These are phyloP conservation scores for Mactra quadrangularis DNA, from an alignment of 1,140 invertebrate genomes.

Conservation along the genomic window DNA sequence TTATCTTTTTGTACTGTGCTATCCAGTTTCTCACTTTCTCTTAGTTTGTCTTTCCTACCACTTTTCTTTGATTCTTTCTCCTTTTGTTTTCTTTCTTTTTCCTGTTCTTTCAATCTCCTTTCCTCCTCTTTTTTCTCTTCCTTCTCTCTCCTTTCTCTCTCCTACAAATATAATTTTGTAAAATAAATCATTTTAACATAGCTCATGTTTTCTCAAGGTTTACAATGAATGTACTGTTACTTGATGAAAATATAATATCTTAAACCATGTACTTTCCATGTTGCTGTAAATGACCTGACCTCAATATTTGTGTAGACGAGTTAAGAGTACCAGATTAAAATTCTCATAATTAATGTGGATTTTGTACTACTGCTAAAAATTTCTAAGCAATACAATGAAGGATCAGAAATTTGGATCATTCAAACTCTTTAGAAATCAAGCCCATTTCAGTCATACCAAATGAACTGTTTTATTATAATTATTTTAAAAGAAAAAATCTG, in stretches of 20 bases:
- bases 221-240: neutral
- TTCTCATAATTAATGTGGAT: too few relatives aligned
- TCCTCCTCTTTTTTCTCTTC: constrained; percentile 34
- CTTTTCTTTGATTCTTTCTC: constrained; percentile 17
- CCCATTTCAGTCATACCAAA: too few relatives aligned
- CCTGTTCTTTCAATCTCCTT: constrained; percentile 13
- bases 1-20: neutral
- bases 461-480: too few relatives aligned
- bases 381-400: too few relatives aligned
- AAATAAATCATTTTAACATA: neutral
- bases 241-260: neutral
- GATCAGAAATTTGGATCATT: too few relatives aligned
- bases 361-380: too few relatives aligned
- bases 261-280: neutral
- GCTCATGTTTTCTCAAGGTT: neutral
- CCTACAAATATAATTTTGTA: constrained; percentile 5
- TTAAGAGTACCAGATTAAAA: too few relatives aligned
- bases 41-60: constrained; percentile 19
- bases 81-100: constrained; percentile 24
- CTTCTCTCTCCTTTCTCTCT: constrained; percentile 20
- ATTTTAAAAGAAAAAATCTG: too few relatives aligned
- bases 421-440: too few relatives aligned
- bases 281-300: too few relatives aligned
- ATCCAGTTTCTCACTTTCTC: neutral
- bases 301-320: too few relatives aligned